Percentiles rank a stretch among this genome's conserved stretches.
Conservation (phyloP, 2,113 vertebrate species). For the Oxyura jamaicensis region DNA sequence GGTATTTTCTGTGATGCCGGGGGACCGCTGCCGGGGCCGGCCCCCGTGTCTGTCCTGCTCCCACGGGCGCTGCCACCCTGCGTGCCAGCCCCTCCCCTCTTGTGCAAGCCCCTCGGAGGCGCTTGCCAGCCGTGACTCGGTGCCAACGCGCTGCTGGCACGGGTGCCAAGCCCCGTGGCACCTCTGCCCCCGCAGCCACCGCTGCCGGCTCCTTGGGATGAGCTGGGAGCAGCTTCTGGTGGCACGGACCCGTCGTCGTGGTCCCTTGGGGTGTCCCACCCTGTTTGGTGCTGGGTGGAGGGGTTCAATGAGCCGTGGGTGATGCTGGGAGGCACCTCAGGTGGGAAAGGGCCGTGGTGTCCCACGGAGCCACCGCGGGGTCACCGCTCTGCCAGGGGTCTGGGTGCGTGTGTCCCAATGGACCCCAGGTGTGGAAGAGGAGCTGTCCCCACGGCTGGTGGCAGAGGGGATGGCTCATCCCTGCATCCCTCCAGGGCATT, state of each 20-base stretch:
- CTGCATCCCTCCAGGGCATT: rapidly evolving
- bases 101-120: not conserved
- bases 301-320: not conserved
- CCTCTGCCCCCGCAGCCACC: not conserved
- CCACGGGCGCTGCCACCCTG: not conserved
- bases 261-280: rapidly evolving
- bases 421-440: rapidly evolving
- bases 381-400: not conserved
- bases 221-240: rapidly evolving
- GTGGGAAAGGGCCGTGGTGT: not conserved
- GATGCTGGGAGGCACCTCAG: not conserved
- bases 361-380: too few relatives aligned
- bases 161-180: not conserved
- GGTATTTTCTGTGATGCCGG: not conserved
- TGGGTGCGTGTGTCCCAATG: rapidly evolving
- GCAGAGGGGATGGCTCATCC: rapidly evolving
- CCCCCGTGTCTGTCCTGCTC: not conserved
- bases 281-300: rapidly evolving
- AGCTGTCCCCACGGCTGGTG: rapidly evolving
- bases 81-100: constrained; percentile 48
- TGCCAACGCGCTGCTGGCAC: not conserved
- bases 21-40: rapidly evolving
- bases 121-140: not conserved
- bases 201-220: rapidly evolving
- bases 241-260: rapidly evolving